phyloP scores from a whole-genome alignment of 2,797 vertebrate species.

The Hydrophis major region DNA sequence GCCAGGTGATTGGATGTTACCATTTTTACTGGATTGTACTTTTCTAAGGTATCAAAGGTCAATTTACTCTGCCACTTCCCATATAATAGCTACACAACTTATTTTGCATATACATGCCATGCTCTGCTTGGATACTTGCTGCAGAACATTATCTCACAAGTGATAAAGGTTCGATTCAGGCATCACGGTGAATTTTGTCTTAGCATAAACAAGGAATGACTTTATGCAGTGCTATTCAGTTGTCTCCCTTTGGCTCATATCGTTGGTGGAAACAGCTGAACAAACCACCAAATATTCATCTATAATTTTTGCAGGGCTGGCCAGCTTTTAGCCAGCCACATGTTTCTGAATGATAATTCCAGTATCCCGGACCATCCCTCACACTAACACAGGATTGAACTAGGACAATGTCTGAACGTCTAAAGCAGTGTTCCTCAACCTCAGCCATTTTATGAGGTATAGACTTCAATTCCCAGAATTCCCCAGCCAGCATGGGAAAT shows the following conservation, averaged over 20 bases:
- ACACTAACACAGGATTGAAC: background rate
- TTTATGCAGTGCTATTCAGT: background rate
- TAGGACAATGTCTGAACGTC: background rate
- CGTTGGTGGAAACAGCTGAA: background rate
- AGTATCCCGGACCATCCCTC: background rate
- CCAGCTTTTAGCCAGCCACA: background rate
- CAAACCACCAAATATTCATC: background rate
- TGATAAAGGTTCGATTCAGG: background rate
- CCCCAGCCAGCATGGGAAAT: no score
- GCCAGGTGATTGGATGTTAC: background rate
- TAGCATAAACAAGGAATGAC: background rate
- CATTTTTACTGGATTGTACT: background rate
- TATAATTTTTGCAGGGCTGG: background rate
- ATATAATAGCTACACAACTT: background rate
- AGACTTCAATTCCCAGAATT: no score
- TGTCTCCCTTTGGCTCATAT: background rate
- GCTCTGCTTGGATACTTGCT: background rate
- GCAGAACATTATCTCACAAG: background rate
- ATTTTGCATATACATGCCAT: background rate
- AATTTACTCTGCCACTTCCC: background rate
- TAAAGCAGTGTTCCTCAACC: background rate
- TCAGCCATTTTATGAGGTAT: no score
- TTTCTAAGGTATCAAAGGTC: background rate
- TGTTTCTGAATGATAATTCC: background rate
- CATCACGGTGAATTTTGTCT: background rate